Evolutionary conservation across 2,797 vertebrate genomes (phyloP), one percentile per base, ranked within the genome.

Genomic region (Pantherophis vulpinus): DNA sequence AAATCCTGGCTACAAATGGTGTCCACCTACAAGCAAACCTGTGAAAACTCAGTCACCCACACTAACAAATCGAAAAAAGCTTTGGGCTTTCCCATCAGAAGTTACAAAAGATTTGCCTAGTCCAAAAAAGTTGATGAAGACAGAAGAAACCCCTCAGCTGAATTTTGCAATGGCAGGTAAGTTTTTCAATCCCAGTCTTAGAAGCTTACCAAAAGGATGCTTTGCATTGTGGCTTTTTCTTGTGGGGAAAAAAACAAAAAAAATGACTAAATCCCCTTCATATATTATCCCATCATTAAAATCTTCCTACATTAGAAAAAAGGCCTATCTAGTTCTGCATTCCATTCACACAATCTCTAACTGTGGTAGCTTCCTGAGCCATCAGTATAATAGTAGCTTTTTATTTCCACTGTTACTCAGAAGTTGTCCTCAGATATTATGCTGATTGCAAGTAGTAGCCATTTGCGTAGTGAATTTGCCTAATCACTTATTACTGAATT

Each of bases 1-100:
- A 87, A 99, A 99, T 94, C 99, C 99, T 20, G 99, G 99, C 93
- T 99, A 99, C 97, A 99, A 99, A 97, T 99, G 99, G 99, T 99
- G 99, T 97, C 99, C 99, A 79, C 98, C 99, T 92, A 99, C 98
- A 96, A 99, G 99, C 98, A 99, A 99, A 97, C 99, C 99, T 91
- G 98, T 99, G 74, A 99, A 99, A 97, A 98, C 98, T 87, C 98
- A 98, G 51, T 94, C 99, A 91, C 97, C 98, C 93, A 96, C 98
- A 88, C 98, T 99, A 95, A 98, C 98, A 79, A 97, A 98, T 92
- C 98, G 99, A 94, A 99, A 99, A 97, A 99, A 99, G 93, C 97
- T 99, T 23, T 99, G 99, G 99, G 97, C 98, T 95, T 98, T 99
- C 95, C 96, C 98, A 93, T 98, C 99, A 95, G 98, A 98, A 88